Evolutionary conservation across 2,113 vertebrate genomes (phyloP), one percentile per base, ranked within the genome.

Genomic region (Tringa solitaria): DNA sequence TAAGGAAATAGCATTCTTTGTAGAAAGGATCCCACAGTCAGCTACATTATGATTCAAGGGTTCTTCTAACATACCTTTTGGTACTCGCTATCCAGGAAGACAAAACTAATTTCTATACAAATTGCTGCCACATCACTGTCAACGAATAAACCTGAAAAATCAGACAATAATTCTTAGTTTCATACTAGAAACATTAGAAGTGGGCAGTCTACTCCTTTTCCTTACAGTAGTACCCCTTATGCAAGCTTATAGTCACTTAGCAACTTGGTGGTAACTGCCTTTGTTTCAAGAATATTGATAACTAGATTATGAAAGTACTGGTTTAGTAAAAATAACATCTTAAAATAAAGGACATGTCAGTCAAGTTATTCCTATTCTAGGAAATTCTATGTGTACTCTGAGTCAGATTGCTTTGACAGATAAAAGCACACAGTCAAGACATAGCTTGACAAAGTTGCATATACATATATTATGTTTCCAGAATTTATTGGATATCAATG

Each of bases 341-440:
- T 69, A 74, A 88, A 91, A 83, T 90, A 95, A 96, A 93, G 39
- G 50, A 82, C 72, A 84, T 45, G 78, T 85, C 94, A 96, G 43
- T 95, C 80, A 96, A 94, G 27, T 75, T 93, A 87, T 13, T 90
- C 35, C 70, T 96, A 86, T 96, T 96, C 59, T 94, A 83, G 64
- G 90, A 96, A 77, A 74, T 86, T 94, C 50, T 95, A 14, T 64
- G 64, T 81, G 48, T 80, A 63, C 56, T 89, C 56, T 95, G 93
- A 96, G 80, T 94, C 93, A 87, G 64, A 87, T 1, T 95, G 77
- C 73, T 95, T 92, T 96, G 93, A 95, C 81, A 96, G 73, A 92
- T 79, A 78, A 89, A 84, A 84, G 69, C 53, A 89, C 15, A 81
- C 2, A 89, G 69, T 91, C 84, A 96, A 14, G 24, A 82, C 86